phyloP scores from a whole-genome alignment of 37 sponge, comb jelly and placozoan genomes.

The Beroe ovata region DNA sequence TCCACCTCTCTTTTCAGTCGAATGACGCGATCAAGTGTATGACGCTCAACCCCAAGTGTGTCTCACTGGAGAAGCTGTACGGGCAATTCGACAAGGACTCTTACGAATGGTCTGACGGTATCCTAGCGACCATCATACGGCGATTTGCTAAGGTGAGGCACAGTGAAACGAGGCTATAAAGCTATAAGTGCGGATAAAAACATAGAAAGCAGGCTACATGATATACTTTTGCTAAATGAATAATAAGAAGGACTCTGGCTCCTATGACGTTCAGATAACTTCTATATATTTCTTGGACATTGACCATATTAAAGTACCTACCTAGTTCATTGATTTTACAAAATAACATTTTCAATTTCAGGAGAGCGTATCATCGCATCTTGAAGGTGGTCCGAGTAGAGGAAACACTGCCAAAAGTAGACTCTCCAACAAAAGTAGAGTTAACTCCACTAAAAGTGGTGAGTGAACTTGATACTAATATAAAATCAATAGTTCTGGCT shows the following conservation, averaged over 20 bases:
- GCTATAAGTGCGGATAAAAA: background rate
- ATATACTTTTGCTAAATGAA: too few species aligned
- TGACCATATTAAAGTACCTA: too few species aligned
- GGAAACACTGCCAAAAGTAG: background rate
- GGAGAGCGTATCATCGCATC: background rate
- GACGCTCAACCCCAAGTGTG: slow-evolving; percentile 74
- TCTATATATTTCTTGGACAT: too few species aligned
- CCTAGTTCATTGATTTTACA: too few species aligned
- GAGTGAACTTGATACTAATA: too few species aligned
- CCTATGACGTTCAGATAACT: too few species aligned
- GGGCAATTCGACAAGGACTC: slow-evolving; percentile 71
- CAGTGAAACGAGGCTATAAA: background rate
- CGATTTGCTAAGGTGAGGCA: slow-evolving; percentile 55
- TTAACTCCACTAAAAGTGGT: background rate
- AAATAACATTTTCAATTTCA: background rate
- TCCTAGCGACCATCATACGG: slow-evolving; percentile 69
- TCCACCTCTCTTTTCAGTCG: too few species aligned
- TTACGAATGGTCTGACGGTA: slow-evolving; percentile 76
- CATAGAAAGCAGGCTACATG: too few species aligned
- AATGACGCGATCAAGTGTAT: slow-evolving; percentile 68
- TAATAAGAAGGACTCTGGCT: too few species aligned
- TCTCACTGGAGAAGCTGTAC: slow-evolving; percentile 73
- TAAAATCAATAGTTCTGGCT: too few species aligned
- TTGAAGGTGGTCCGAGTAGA: background rate
- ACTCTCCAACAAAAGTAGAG: background rate